Base-by-base conservation (phyloP, 2,888 invertebrate species). In the Copidosoma aretas region DNA sequence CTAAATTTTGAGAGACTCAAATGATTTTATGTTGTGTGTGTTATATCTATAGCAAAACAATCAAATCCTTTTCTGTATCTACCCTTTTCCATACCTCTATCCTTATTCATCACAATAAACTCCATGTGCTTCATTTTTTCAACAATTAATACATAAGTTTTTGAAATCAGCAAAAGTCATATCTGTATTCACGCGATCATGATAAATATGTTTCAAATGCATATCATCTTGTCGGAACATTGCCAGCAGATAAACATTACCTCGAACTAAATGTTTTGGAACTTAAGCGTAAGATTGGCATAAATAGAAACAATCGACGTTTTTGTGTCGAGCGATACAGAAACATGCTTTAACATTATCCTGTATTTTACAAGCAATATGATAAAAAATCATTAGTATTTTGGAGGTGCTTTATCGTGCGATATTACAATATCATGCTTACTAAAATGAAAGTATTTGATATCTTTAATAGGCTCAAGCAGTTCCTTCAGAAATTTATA, bases 381-480 rank as follows among this genome's bases (percentile, higher is more conserved):
- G 82, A 73, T 83, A 81, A 71, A 84, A 83, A 61, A 84, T 79
- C 70, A 83, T 76, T n/a, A 83, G 25, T 5, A 32, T 5, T 32
- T 32, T 3, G 32, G 32, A 32, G 10, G 12, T 14, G 60, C 32
- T 21, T 64, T 41, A 0, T 66, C 56, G 17, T 59, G 66, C 39
- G 39, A 17, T 53, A 68, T 64, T 19, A 66, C 66, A 51, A 64
- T n/a, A n/a, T n/a, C n/a, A n/a, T n/a, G n/a, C n/a, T n/a, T n/a
- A n/a, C n/a, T n/a, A n/a, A n/a, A n/a, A n/a, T n/a, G n/a, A n/a
- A n/a, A n/a, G n/a, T n/a, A n/a, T n/a, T n/a, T n/a, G n/a, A n/a
- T n/a, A n/a, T n/a, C n/a, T n/a, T n/a, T n/a, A n/a, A n/a, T n/a
- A n/a, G n/a, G n/a, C n/a, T n/a, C n/a, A n/a, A n/a, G n/a, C n/a